These are phyloP conservation scores for Eutrigla gurnardus DNA, from an alignment of 2,797 vertebrate genomes.

Conservation along the genomic window DNA sequence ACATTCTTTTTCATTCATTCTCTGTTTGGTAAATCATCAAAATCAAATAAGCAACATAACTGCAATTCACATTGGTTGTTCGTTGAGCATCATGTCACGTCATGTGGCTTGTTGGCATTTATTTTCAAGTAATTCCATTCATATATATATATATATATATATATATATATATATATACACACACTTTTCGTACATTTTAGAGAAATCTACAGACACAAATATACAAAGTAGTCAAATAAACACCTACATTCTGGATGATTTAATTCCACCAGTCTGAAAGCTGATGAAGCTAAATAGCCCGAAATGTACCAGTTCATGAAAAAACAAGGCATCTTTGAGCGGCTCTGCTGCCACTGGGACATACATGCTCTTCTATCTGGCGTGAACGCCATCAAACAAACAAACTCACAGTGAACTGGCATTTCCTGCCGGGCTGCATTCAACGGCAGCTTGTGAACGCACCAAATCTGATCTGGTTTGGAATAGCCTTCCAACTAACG, in stretches of 20 bases:
- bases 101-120: too few species aligned
- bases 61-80: too few species aligned
- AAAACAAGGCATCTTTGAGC: neutral
- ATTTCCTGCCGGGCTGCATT: constrained; percentile 42
- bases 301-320: too few species aligned
- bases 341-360: neutral
- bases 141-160: neutral
- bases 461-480: constrained; percentile 33
- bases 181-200: too few species aligned
- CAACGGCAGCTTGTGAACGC: constrained; percentile 29
- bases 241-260: too few species aligned
- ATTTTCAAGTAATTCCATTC: neutral
- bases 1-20: neutral
- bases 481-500: neutral
- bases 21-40: neutral
- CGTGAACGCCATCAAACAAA: constrained; percentile 26
- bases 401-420: constrained; percentile 14
- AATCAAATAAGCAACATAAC: too few species aligned
- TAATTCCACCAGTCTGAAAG: too few species aligned
- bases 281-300: too few species aligned
- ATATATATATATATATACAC: too few species aligned
- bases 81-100: too few species aligned
- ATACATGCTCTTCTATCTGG: neutral
- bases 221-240: too few species aligned
- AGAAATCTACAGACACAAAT: too few species aligned